Evolutionary conservation across 2,888 invertebrate genomes (phyloP).

Genomic region (Strigamia transsilvanica): DNA sequence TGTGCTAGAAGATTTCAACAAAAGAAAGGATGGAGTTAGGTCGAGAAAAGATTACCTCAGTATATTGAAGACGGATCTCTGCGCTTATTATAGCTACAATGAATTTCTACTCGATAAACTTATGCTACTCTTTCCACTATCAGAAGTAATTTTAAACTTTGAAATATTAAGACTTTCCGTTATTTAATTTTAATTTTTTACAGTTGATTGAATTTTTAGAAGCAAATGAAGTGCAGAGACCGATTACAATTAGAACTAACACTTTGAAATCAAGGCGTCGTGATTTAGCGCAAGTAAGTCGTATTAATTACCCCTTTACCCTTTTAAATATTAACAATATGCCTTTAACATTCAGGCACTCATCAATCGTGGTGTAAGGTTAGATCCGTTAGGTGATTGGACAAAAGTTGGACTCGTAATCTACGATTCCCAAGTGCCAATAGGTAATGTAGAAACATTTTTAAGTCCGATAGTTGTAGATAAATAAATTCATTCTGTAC

Average conservation of each 20-base stretch:
- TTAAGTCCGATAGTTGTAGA: no score
- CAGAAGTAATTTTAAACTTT: slow-evolving; percentile 68
- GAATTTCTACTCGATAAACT: slow-evolving; percentile 91
- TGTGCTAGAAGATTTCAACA: slow-evolving; percentile 80
- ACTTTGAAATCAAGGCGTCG: slow-evolving; percentile 86
- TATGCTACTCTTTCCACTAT: slow-evolving; percentile 86
- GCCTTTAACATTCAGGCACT: slow-evolving; percentile 70
- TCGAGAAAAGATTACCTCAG: slow-evolving; percentile 83
- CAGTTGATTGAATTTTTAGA: slow-evolving; percentile 90
- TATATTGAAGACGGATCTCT: slow-evolving; percentile 83
- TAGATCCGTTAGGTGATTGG: slow-evolving; percentile 99
- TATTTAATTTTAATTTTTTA: slow-evolving; percentile 23
- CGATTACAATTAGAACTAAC: slow-evolving; percentile 94
- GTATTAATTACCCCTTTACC: background rate
- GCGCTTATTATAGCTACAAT: slow-evolving; percentile 96
- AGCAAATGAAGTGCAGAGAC: slow-evolving; percentile 93
- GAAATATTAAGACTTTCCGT: background rate
- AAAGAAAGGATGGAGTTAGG: slow-evolving; percentile 66
- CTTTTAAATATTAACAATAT: background rate
- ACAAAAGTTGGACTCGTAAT: slow-evolving; percentile 96
- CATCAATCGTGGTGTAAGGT: slow-evolving; percentile 95
- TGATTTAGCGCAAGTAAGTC: slow-evolving; percentile 81
- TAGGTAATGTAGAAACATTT: slow-evolving; percentile 70
- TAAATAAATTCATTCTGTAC: background rate
- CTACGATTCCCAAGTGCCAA: slow-evolving; percentile 93